Percentiles rank a stretch among this genome's conserved stretches.
Evolutionary conservation across 37 sponge, comb jelly and placozoan genomes (phyloP).

Genomic region (Tethya wilhelma): DNA sequence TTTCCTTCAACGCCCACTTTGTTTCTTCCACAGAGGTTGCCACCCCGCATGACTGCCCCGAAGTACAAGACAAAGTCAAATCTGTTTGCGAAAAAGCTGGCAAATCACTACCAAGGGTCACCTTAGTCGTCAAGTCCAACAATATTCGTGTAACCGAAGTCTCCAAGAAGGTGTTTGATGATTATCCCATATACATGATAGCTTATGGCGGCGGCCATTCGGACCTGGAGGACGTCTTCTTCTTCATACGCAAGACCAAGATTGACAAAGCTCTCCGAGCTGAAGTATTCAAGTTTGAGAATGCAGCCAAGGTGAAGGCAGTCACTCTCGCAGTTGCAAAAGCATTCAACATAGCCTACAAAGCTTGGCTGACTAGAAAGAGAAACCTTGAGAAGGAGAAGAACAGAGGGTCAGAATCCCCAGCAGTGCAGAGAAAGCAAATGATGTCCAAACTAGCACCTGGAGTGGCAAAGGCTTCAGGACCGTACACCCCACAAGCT

Average conservation of each 20-base stretch:
- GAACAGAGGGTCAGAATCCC: constrained; percentile 28
- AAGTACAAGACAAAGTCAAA: constrained; percentile 31
- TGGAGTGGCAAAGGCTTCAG: constrained; percentile 16
- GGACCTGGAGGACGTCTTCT: constrained; percentile 46
- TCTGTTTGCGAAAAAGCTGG: constrained; percentile 16
- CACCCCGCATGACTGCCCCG: constrained; percentile 40
- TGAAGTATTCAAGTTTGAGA: constrained; percentile 58
- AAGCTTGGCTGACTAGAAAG: constrained; percentile 71
- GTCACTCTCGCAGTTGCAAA: constrained; percentile 68
- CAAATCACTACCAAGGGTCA: constrained; percentile 41
- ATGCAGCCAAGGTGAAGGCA: constrained; percentile 55
- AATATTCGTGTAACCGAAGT: constrained; percentile 57
- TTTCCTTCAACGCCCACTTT: constrained; percentile 67
- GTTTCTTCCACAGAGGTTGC: constrained; percentile 43
- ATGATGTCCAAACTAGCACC: constrained; percentile 27
- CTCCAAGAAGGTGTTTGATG: constrained; percentile 28
- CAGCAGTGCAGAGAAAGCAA: constrained; percentile 18
- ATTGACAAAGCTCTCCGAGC: constrained; percentile 31
- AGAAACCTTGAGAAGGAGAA: constrained; percentile 22
- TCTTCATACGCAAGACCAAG: constrained; percentile 72
- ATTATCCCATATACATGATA: constrained; percentile 69
- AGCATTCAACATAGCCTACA: constrained; percentile 87
- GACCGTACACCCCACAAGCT: constrained; percentile 48
- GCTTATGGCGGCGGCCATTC: constrained; percentile 73
- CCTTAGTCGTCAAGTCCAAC: constrained; percentile 51